These are phyloP conservation scores for Platichthys flesus DNA, from an alignment of 2,113 vertebrate genomes.

Conservation along the genomic window DNA sequence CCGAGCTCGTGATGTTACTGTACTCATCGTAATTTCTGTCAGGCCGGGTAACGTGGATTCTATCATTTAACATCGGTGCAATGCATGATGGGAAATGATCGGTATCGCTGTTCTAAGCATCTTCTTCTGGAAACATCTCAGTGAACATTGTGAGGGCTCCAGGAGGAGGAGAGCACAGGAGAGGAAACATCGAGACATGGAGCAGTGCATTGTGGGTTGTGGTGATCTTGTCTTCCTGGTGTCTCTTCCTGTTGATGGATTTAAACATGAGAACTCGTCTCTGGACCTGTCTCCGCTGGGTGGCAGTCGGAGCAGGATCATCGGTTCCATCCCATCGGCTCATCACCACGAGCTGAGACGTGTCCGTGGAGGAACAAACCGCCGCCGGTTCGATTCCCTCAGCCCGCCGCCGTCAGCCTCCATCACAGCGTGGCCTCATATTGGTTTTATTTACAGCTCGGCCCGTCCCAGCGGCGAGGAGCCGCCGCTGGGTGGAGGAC, in stretches of 20 bases:
- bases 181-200: no score
- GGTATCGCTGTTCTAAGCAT: no score
- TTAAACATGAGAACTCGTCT: no score
- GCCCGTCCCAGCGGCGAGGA: slow-evolving; percentile 30
- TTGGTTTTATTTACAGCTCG: slow-evolving; percentile 46
- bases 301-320: slow-evolving; percentile 17
- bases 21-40: no score
- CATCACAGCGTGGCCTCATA: slow-evolving; percentile 34
- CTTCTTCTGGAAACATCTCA: no score
- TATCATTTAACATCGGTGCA: no score
- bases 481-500: slow-evolving; percentile 30
- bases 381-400: slow-evolving; percentile 50
- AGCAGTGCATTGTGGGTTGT: not conserved
- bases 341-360: slow-evolving; percentile 19
- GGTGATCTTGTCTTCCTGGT: not conserved
- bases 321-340: slow-evolving; percentile 22
- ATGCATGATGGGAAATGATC: no score
- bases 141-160: no score
- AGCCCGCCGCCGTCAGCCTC: slow-evolving; percentile 36
- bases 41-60: no score
- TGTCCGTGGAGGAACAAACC: slow-evolving; percentile 28
- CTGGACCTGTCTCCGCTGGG: not conserved
- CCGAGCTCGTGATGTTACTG: no score
- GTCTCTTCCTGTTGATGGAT: no score
- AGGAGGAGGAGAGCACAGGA: no score